These are phyloP conservation scores for Eublepharis macularius DNA, from an alignment of 2,113 vertebrate genomes.

Conservation along the genomic window DNA sequence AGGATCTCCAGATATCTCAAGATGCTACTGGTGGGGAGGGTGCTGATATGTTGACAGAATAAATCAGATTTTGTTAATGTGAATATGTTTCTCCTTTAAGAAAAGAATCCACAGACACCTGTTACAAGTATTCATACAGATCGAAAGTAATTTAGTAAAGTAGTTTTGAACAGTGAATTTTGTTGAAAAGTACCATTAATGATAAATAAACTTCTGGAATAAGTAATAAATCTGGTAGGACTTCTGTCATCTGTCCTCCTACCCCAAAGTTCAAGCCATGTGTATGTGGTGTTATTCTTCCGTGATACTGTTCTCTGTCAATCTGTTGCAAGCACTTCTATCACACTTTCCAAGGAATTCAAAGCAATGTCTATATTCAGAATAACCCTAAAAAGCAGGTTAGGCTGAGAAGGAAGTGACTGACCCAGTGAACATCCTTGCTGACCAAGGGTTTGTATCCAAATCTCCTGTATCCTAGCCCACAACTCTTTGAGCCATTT, in stretches of 20 bases:
- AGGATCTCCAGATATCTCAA: slow-evolving; percentile 88
- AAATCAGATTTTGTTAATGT: background rate
- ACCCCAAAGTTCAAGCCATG: background rate
- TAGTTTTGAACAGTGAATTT: background rate
- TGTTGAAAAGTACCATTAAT: background rate
- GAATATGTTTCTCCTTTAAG: background rate
- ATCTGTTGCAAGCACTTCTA: no score
- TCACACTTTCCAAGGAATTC: no score
- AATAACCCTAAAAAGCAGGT: no score
- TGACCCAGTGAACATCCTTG: no score
- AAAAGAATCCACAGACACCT: background rate
- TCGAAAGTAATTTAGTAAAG: background rate
- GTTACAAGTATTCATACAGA: background rate
- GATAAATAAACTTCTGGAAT: background rate
- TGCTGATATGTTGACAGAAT: slow-evolving; percentile 87
- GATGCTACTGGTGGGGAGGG: slow-evolving; percentile 94
- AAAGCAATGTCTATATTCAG: background rate
- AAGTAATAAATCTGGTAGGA: background rate
- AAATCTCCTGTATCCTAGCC: no score
- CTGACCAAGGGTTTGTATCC: no score
- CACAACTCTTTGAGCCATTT: background rate
- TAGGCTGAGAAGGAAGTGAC: no score
- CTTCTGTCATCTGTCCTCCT: background rate
- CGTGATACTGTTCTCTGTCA: background rate
- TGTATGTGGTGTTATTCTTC: background rate